phyloP scores from a whole-genome alignment of 2,113 vertebrate genomes.

The Psilopogon haemacephalus region DNA sequence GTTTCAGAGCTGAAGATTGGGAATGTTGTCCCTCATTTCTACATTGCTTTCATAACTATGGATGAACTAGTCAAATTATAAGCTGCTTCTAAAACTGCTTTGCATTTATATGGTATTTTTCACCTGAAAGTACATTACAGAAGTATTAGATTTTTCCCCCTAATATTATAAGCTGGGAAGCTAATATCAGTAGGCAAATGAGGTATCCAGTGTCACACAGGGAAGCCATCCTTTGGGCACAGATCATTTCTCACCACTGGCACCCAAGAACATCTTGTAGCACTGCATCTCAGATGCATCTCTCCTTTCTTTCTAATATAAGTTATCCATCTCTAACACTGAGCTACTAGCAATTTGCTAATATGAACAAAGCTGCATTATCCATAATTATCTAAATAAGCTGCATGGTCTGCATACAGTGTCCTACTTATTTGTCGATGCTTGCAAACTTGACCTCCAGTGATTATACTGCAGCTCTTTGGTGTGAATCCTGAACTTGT shows the following conservation, averaged over 20 bases:
- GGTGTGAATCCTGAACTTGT: background rate
- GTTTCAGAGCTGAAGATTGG: background rate
- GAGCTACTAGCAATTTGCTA: background rate
- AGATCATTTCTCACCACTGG: background rate
- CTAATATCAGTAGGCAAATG: slow-evolving; percentile 3
- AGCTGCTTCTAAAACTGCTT: slow-evolving; percentile 37
- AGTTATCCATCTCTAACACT: background rate
- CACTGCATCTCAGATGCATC: background rate
- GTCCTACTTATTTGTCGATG: background rate
- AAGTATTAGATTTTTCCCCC: background rate
- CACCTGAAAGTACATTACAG: slow-evolving; percentile 12
- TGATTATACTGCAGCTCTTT: background rate
- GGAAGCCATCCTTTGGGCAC: background rate
- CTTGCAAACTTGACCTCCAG: background rate
- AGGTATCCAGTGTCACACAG: background rate
- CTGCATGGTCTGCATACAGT: background rate
- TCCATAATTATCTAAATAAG: background rate
- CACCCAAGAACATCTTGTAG: background rate
- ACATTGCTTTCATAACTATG: slow-evolving; percentile 38
- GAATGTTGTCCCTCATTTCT: slow-evolving; percentile 14
- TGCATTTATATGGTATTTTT: slow-evolving; percentile 60
- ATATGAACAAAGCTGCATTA: background rate
- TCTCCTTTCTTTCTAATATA: background rate
- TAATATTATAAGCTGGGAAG: background rate
- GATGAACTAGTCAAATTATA: slow-evolving; percentile 39